Percentiles rank a stretch among this genome's conserved stretches.
Conservation (phyloP, 2,113 vertebrate genomes). For the Gadus chalcogrammus region DNA sequence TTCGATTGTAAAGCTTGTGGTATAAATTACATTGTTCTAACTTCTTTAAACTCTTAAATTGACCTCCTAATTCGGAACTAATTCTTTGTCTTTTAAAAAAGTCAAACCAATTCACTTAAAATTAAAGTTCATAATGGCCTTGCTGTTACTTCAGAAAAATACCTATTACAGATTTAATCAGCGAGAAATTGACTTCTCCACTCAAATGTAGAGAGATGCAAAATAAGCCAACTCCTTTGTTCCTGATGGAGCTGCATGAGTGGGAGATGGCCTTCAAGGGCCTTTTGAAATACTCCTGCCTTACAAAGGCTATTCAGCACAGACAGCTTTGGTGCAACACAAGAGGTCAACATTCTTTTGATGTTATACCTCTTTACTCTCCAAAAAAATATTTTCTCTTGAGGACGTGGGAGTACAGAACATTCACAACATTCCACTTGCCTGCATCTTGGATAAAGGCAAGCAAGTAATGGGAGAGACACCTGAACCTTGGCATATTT, state of each 20-base stretch:
- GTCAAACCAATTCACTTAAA: too few species aligned
- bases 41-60: too few species aligned
- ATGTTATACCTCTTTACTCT: constrained; percentile 17
- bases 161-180: background rate
- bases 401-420: constrained; percentile 36
- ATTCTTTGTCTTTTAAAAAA: too few species aligned
- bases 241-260: constrained; percentile 19
- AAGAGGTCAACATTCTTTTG: constrained; percentile 24
- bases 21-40: too few species aligned
- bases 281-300: constrained; percentile 37
- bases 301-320: constrained; percentile 43
- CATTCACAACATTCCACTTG: constrained; percentile 8
- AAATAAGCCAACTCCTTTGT: constrained; percentile 24
- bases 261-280: constrained; percentile 47
- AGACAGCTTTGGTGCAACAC: constrained; percentile 20
- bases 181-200: constrained; percentile 2
- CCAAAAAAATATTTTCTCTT: constrained; percentile 45
- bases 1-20: too few species aligned
- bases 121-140: too few species aligned
- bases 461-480: constrained; percentile 8
- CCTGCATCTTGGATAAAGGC: background rate
- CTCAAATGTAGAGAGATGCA: constrained; percentile 8
- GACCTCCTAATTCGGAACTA: too few species aligned
- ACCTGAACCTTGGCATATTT: constrained; percentile 8
- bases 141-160: too few species aligned